phyloP scores from a whole-genome alignment of 2,113 vertebrate genomes.

The Oryctolagus cuniculus region DNA sequence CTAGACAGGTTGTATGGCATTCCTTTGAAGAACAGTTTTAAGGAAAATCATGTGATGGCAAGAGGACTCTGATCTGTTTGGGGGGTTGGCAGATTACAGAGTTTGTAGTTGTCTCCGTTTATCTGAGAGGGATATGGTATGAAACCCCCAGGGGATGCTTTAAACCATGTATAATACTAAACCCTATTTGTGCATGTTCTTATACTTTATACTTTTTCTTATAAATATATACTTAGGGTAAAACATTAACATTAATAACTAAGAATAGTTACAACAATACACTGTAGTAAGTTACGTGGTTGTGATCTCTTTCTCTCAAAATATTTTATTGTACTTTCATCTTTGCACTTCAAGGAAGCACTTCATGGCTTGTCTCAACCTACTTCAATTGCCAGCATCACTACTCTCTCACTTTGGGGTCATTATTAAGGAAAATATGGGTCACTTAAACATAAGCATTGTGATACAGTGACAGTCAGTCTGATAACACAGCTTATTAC shows the following conservation, averaged over 20 bases:
- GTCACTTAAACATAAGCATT: not conserved
- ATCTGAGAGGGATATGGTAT: not conserved
- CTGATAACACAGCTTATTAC: not conserved
- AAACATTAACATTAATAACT: not conserved
- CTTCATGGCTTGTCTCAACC: not conserved
- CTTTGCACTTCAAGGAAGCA: not conserved
- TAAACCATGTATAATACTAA: not conserved
- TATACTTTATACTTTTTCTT: not conserved
- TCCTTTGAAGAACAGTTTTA: conserved; percentile 33
- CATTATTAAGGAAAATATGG: not conserved
- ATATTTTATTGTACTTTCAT: not conserved
- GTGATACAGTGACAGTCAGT: not conserved
- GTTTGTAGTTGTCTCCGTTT: not conserved
- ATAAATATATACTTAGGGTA: not conserved
- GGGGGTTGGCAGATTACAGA: not conserved
- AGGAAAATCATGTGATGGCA: not conserved
- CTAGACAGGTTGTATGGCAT: not conserved
- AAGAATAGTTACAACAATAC: not conserved
- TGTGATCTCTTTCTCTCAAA: not conserved
- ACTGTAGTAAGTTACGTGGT: not conserved
- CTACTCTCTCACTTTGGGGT: not conserved
- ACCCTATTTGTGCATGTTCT: not conserved
- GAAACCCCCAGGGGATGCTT: not conserved
- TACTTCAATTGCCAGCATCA: not conserved
- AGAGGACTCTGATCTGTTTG: not conserved